Conservation (phyloP, 2,797 vertebrate genomes). For the Hyperoplus immaculatus region DNA sequence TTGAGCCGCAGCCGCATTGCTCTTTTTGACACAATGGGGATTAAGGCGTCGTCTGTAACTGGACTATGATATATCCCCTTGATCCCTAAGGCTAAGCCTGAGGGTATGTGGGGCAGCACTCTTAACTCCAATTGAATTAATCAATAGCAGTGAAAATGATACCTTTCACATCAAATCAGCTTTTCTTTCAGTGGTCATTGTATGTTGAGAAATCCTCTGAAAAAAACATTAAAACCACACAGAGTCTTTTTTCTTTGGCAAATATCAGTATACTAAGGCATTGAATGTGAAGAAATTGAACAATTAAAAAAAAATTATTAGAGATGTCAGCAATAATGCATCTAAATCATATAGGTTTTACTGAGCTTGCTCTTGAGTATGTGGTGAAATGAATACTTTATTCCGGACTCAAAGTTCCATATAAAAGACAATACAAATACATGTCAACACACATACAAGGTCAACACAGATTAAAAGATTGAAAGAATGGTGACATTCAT, state of each 20-base stretch:
- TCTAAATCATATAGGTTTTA: not conserved
- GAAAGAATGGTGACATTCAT: not conserved
- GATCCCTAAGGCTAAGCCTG: too few relatives aligned
- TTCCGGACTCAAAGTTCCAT: too few relatives aligned
- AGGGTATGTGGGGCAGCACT: too few relatives aligned
- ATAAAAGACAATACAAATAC: too few relatives aligned
- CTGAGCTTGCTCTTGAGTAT: not conserved
- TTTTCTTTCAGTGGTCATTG: too few relatives aligned
- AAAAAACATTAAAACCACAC: not conserved
- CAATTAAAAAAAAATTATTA: not conserved
- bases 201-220: too few relatives aligned
- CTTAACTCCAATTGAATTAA: too few relatives aligned
- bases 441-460: too few relatives aligned
- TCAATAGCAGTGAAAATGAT: too few relatives aligned
- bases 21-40: slow-evolving; percentile 67
- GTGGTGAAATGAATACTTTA: too few relatives aligned
- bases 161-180: too few relatives aligned
- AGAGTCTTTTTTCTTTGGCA: not conserved
- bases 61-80: slow-evolving; percentile 38
- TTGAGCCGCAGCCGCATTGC: slow-evolving; percentile 60
- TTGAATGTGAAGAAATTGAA: not conserved
- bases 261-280: not conserved
- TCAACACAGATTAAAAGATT: not conserved
- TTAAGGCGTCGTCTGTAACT: slow-evolving; percentile 76
- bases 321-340: not conserved